Conservation (phyloP, 2,113 vertebrate species). For the Mellivora capensis region DNA sequence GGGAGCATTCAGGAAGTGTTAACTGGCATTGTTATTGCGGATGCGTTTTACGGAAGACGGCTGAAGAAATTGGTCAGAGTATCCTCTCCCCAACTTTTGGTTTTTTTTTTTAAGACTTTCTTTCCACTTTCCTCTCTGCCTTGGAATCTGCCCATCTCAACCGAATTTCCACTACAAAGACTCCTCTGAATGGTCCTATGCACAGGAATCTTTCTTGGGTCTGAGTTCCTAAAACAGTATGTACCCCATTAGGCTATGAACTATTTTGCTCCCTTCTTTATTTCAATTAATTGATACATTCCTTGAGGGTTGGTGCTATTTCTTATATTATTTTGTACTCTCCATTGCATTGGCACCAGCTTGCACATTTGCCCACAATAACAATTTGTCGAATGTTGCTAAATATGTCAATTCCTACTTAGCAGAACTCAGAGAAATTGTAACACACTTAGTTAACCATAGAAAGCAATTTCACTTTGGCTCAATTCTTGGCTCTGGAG, state of each 20-base stretch:
- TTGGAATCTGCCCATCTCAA: neutral
- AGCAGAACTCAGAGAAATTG: neutral
- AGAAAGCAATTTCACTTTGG: neutral
- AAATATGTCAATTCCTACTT: neutral
- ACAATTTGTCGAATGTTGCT: neutral
- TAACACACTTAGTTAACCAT: neutral
- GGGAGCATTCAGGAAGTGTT: neutral
- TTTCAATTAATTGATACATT: conserved; percentile 6
- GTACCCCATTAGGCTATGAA: neutral
- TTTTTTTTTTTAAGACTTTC: neutral
- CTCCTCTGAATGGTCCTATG: neutral
- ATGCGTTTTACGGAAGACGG: neutral
- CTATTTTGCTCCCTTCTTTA: neutral
- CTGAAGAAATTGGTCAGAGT: neutral
- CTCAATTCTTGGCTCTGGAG: neutral
- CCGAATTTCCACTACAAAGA: neutral
- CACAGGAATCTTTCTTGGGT: neutral
- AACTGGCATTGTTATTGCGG: neutral
- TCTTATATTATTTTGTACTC: neutral
- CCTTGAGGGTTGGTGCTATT: neutral
- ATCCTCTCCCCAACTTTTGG: neutral
- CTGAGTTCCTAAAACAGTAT: neutral
- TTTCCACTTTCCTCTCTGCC: neutral
- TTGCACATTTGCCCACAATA: neutral
- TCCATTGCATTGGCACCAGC: neutral